These are phyloP conservation scores for Hemibagrus guttatus DNA, from an alignment of 2,797 vertebrate genomes.

Conservation along the genomic window DNA sequence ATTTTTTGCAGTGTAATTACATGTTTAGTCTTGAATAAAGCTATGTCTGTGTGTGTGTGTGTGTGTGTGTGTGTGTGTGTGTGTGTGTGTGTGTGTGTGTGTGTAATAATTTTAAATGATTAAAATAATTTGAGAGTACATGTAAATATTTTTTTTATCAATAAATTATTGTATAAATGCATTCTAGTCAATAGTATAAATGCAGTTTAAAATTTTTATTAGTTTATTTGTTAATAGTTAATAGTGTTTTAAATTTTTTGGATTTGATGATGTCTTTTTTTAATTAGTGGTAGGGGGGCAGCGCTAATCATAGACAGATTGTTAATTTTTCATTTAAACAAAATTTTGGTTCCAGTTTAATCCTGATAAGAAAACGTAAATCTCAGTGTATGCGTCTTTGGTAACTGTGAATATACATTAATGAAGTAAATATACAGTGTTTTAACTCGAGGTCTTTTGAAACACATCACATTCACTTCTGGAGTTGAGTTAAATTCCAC, in stretches of 20 bases:
- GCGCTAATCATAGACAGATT: background rate
- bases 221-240: background rate
- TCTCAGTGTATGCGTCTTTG: background rate
- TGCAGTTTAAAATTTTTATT: no score
- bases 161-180: no score
- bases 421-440: background rate
- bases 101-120: no score
- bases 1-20: background rate
- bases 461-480: background rate
- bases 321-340: background rate
- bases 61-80: no score
- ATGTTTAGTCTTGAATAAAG: no score
- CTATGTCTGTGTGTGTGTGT: no score
- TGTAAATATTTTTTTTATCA: no score
- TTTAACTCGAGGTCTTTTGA: background rate
- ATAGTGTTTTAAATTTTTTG: background rate
- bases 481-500: background rate
- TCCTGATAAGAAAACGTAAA: background rate
- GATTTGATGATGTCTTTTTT: background rate
- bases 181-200: no score
- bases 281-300: no score
- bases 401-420: background rate
- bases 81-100: no score
- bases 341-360: background rate
- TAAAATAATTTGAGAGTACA: no score